Percentiles rank a stretch among this genome's conserved stretches.
phyloP scores from a whole-genome alignment of 1,140 invertebrate species.

The Camponotus vicinus region DNA sequence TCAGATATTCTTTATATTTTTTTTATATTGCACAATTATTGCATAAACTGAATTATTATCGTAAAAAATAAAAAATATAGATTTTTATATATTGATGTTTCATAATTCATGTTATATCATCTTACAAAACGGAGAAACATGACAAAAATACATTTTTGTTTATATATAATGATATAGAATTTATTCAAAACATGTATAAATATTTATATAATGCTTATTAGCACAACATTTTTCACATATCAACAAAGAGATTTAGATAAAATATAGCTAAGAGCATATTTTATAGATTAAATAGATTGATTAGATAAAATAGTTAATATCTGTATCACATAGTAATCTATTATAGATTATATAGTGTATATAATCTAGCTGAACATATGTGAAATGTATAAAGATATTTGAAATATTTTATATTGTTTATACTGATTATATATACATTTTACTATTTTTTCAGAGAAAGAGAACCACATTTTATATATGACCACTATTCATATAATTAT shows the following conservation, averaged over 20 bases:
- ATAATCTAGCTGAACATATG: not conserved
- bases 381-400: constrained; percentile 11
- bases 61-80: not conserved
- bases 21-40: no score
- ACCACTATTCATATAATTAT: not conserved
- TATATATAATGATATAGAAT: not conserved
- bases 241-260: not conserved
- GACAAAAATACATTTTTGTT: constrained; percentile 1
- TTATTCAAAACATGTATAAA: not conserved
- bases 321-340: not conserved
- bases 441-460: constrained; percentile 13
- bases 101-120: not conserved
- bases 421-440: not conserved
- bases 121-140: not conserved
- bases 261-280: not conserved
- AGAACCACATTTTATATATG: not conserved
- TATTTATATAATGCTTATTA: not conserved
- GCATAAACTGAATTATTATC: not conserved
- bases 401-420: constrained; percentile 1
- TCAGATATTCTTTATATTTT: no score
- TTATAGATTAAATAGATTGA: not conserved
- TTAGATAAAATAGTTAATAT: not conserved
- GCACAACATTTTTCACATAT: not conserved
- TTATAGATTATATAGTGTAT: not conserved
- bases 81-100: not conserved